Evolutionary conservation across 1,140 invertebrate genomes (phyloP), one percentile per base, ranked within the genome.

Genomic region (Acromyrmex echinatior): DNA sequence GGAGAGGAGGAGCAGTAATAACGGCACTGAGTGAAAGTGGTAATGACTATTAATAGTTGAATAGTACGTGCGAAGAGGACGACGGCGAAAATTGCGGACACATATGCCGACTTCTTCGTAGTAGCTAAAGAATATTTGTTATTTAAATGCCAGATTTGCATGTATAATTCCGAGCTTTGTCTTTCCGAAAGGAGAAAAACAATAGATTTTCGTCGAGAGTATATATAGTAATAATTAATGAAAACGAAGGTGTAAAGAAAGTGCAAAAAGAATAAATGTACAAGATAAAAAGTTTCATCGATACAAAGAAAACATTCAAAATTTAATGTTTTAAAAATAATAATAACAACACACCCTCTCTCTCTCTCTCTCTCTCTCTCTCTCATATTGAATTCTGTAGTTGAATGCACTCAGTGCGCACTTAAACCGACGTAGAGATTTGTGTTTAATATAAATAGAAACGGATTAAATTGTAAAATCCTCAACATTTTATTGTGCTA

Each of bases 31-130:
- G 56, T 84, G 70, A 84, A 74, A 84, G 70, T 84, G 80, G 70
- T 76, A 84, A 84, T 76, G 66, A 81, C 79, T 81, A 81, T 81
- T 81, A 71, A 81, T 84, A 84, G 68, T 84, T 62, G 49, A 84
- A 84, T 84, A 76, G 39, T 49, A 28, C 16, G 53, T n/a, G 21
- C 58, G 14, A 76, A 76, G 78, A 70, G 65, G 31, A 53, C 49
- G 65, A 81, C 18, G 28, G 31, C 78, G 65, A 70, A 81, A 56
- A 70, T 7, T 58, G 21, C 16, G 25, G 18, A 14, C 14, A 39
- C n/a, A 4, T 60, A 76, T 60, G 14, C n/a, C 16, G 12, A n/a
- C 49, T 39, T 16, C 39, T 62, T 74, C 4, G 1, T 18, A 16
- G 12, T 16, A 25, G 49, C 49, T 51, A 16, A 51, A 14, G 49